Base-by-base conservation (phyloP, 1,140 invertebrate species). In the Drosophila tristis region DNA sequence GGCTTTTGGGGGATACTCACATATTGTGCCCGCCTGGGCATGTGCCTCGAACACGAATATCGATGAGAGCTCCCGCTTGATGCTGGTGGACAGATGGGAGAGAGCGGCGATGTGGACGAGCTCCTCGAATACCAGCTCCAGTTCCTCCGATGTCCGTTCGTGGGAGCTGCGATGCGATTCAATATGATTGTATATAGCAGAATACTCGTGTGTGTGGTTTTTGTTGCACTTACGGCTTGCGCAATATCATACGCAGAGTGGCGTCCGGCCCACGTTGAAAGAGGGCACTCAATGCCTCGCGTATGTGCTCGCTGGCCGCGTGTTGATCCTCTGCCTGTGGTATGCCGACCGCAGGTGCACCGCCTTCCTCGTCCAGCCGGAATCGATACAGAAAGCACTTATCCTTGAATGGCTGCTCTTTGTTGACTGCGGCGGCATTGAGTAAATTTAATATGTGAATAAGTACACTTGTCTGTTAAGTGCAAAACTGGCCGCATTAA, bases 111-210 rank as follows among this genome's bases (percentile, higher is more conserved):
- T 96, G 81, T 97, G 96, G 49, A 97, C 92, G 29, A 98, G 92
- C 89, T 98, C 97, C 81, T 97, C 96, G 91, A 97, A 97, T 61
- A 98, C 96, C 58, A 96, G 94, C 91, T 97, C 97, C 74, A 97
- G 91, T 90, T 98, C 97, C 82, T 97, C 96, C 5, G 93, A 90
- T 2, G 95, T 96, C 72, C 97, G 92, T 84, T 97, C 96, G 80
- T 95, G 93, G 50, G 94, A 94, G 71, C 95, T 96, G 86, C 25
- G 16, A 54, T 96, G 86, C 25, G 16, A 54, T 25, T 13, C 5
- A 47, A 2, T 25, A 39, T 15, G 16, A 5, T 31, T 53, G 8
- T 5, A 23, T 8, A 6, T 16, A 20, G 20, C 20, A 20, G 5
- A 4, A 11, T 26, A 8, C 23, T 39, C 4, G 23, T 15, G 1